Evolutionary conservation across 2,888 invertebrate genomes (phyloP), one percentile per base, ranked within the genome.

Genomic region (Hetaerina titia): DNA sequence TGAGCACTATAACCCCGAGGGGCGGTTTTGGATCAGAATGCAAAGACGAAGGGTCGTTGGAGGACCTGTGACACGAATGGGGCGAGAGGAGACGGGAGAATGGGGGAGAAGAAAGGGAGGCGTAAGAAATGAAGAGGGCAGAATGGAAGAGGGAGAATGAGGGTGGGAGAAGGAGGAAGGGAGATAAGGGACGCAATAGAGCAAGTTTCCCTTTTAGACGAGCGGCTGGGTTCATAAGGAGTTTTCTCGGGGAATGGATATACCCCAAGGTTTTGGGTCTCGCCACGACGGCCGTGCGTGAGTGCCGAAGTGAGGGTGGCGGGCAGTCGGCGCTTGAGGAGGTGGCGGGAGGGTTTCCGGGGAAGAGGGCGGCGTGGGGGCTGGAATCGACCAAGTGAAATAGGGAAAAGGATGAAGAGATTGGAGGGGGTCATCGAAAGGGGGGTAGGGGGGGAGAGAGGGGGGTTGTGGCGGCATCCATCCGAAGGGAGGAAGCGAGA

Each of bases 241-340:
- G 89, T 89, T 89, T 89, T 81, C 81, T 89, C n/a, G 58, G 89
- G 58, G 89, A 57, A 57, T 58, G 89, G 89, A 22, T 89, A 58
- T 45, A 45, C 58, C 31, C n/a, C 81, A 31, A 81, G 81, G 15
- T 81, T 81, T 81, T 81, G 9, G 31, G 13, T 81, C 25, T 25
- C 31, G 81, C 81, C 5, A 11, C 25, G 25, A 25, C n/a, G 74
- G 81, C 31, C 4, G 13, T 15, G 25, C 22, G 9, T 31, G 13
- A 81, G 81, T 31, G 81, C 31, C 25, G 11, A 15, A 31, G 15
- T 60, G 60, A 60, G 13, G 11, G 11, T 5, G 60, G 11, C 60
- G 60, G 81, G n/a, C 25, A 31, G 81, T 45, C 45, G 45, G 45
- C 45, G 45, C 45, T 45, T 45, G 11, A 13, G 11, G 31, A 31